Base-by-base conservation (phyloP, 2,113 vertebrate species). In the Gobiocypris rarus region DNA sequence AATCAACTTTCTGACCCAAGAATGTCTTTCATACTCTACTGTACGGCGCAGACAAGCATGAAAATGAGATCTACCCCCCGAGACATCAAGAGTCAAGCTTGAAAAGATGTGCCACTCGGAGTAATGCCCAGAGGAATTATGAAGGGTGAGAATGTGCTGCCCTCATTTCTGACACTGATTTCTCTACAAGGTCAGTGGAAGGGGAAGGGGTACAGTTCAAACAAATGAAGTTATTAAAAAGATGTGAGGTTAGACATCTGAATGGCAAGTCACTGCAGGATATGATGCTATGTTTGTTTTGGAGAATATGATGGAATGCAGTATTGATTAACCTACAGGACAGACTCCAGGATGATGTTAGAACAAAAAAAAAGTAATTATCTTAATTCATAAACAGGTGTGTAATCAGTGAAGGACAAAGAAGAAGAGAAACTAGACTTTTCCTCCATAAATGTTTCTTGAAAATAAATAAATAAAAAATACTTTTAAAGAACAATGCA, bases 11-110 rank as follows among this genome's bases (percentile, higher is more conserved):
- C 43, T 34, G 59, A 67, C 59, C 17, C 59, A 19, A 65, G 17
- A 67, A 48, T n/a, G 38, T 63, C 41, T 79, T 43, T 79, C 76
- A 79, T 45, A 79, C 34, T 26, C 24, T 3, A 10, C n/a, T 61
- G 7, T 61, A 43, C 0, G 13, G 56, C 0, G 38, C 56, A 78
- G 56, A 63, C 56, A 50, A 80, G 59, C 78, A 80, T 80, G 59
- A 67, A 19, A 80, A 80, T 80, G 5, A 50, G 61, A 80, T 63
- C 76, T 26, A 43, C 76, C 76, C 56, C 22, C 38, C 19, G 13
- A 45, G 45, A 78, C 83, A 58, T 70, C 71, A 84, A 58, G 79
- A 63, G 38, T 65, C 17, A 63, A 65, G 59, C 31, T 58, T 34
- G 52, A 67, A 85, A 74, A 85, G 26, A 50, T 9, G 24, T 73